Conservation (phyloP, 2,888 invertebrate species). For the Xanthia togata region DNA sequence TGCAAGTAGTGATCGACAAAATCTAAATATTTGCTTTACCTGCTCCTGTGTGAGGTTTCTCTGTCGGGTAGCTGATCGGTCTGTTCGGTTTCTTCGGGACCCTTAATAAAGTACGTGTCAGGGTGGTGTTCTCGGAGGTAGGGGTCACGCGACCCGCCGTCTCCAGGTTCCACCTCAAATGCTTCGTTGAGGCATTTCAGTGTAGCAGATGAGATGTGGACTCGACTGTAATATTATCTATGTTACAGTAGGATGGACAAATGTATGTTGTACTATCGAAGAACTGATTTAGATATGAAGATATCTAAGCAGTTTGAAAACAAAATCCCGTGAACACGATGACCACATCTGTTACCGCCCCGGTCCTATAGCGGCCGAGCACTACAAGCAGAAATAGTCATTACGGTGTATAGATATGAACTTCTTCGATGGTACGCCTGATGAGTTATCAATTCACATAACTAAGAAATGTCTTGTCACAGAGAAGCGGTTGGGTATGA, state of each 20-base stretch:
- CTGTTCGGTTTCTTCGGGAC: slow-evolving; percentile 92
- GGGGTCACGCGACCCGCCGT: slow-evolving; percentile 95
- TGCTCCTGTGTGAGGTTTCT: slow-evolving; percentile 81
- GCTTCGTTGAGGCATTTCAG: slow-evolving; percentile 95
- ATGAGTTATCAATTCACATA: not conserved
- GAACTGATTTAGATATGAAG: too few species aligned
- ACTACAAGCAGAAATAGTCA: too few species aligned
- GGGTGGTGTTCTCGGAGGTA: slow-evolving; percentile 96
- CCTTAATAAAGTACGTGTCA: slow-evolving; percentile 96
- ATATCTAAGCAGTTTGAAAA: too few species aligned
- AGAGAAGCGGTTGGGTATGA: not conserved
- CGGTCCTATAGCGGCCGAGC: too few species aligned
- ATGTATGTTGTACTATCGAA: not conserved
- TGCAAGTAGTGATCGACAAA: not conserved
- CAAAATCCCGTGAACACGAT: too few species aligned
- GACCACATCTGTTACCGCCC: too few species aligned
- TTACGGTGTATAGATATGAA: too few species aligned
- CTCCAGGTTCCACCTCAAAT: slow-evolving; percentile 98
- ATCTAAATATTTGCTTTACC: slow-evolving; percentile 59
- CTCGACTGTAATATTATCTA: slow-evolving; percentile 92
- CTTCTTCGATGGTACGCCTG: too few species aligned
- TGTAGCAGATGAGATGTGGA: slow-evolving; percentile 98
- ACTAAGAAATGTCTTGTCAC: not conserved
- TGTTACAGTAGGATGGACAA: not conserved
- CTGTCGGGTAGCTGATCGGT: slow-evolving; percentile 85